A percentile compares a stretch with the other conserved stretches of the same genome.
Conservation (phyloP, 2,113 vertebrate genomes). For the Pseudorhombus dupliciocellatus region DNA sequence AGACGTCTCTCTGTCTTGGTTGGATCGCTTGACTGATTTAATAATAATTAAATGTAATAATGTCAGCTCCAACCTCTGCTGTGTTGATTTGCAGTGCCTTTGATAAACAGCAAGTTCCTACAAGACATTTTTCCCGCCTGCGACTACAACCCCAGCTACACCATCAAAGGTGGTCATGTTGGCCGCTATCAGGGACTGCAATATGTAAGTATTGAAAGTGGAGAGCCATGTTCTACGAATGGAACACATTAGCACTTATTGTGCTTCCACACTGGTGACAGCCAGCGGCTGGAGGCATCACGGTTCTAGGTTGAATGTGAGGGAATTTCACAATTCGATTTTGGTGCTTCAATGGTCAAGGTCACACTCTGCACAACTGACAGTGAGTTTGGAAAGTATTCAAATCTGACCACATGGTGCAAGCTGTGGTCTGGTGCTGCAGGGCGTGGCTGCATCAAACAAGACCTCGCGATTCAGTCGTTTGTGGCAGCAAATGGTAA, state of each 20-base stretch:
- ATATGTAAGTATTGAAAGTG: conserved; percentile 86
- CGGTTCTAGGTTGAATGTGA: no score
- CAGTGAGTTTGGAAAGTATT: background rate
- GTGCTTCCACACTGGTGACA: no score
- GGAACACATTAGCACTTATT: no score
- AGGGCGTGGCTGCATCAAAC: background rate
- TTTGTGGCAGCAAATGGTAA: background rate
- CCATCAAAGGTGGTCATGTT: conserved; percentile 84
- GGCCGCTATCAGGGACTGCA: conserved; percentile 92
- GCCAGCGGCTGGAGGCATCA: no score
- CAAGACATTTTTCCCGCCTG: conserved; percentile 86
- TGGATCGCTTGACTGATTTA: no score
- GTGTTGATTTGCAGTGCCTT: conserved; percentile 81
- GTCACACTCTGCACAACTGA: no score
- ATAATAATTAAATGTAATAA: no score
- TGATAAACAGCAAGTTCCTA: conserved; percentile 82
- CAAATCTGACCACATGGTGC: background rate
- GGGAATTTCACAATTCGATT: no score
- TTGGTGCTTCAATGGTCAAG: no score
- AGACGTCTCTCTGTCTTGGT: background rate
- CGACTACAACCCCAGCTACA: conserved; percentile 90
- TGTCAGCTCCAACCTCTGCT: conserved; percentile 21
- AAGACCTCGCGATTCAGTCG: background rate
- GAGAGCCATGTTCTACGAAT: no score
- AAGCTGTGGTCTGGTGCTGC: background rate